These are phyloP conservation scores for Drosophila simulans DNA, from an alignment of 1,140 invertebrate species.

Conservation along the genomic window DNA sequence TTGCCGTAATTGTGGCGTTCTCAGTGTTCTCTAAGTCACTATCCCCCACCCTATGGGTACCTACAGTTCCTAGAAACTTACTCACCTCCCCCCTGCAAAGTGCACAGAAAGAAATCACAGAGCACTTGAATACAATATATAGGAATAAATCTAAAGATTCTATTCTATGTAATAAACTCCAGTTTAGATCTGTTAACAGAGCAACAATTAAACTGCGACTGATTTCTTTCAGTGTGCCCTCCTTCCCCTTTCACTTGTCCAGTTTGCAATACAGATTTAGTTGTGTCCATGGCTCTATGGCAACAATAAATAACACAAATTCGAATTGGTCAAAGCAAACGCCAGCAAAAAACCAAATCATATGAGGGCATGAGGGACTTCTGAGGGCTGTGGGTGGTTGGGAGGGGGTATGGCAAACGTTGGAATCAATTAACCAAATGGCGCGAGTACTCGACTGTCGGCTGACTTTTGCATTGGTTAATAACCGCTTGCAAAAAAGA, in stretches of 20 bases:
- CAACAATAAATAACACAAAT: constrained; percentile 36
- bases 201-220: not conserved
- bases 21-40: constrained; percentile 7
- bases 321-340: constrained; percentile 52
- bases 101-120: not conserved
- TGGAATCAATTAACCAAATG: constrained; percentile 79
- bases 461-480: constrained; percentile 53
- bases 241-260: not conserved
- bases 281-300: constrained; percentile 17
- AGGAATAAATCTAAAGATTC: too few relatives aligned
- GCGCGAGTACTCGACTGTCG: constrained; percentile 67
- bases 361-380: not conserved
- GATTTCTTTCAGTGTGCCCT: constrained; percentile 6
- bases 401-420: constrained; percentile 11
- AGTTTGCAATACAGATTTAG: constrained; percentile 28
- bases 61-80: not conserved
- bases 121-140: not conserved
- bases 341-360: not conserved
- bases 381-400: constrained; percentile 10
- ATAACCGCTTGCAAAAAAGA: constrained; percentile 64
- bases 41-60: not conserved
- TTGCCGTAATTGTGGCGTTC: constrained; percentile 69
- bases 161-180: too few relatives aligned
- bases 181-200: not conserved
- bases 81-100: not conserved